Evolutionary conservation across 2,888 invertebrate genomes (phyloP).

Genomic region (Pediacus dermestoides): DNA sequence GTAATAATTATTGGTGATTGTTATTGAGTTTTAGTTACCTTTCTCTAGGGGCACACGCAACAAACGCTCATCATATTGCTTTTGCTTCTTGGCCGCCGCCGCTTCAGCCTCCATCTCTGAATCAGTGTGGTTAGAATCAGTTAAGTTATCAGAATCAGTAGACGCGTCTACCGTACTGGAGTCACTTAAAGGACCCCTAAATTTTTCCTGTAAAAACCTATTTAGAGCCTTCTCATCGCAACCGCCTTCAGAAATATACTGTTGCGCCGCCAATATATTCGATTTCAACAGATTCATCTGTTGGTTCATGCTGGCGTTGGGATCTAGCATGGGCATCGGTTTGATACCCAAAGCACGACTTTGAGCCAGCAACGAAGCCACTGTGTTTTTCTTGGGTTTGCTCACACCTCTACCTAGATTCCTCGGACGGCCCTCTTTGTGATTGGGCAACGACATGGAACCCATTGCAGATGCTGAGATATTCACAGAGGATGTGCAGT

Average conservation of each 20-base stretch:
- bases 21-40: conserved; percentile 37
- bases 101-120: conserved; percentile 53
- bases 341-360: conserved; percentile 76
- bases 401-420: conserved; percentile 84
- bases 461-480: conserved; percentile 27
- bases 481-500: conserved; percentile 33
- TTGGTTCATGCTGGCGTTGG: conserved; percentile 56
- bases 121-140: conserved; percentile 58
- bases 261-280: conserved; percentile 67
- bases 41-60: conserved; percentile 63
- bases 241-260: conserved; percentile 51
- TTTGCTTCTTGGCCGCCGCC: conserved; percentile 48
- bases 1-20: background rate
- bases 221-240: conserved; percentile 49
- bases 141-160: conserved; percentile 59
- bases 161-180: conserved; percentile 56
- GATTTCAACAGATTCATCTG: conserved; percentile 57
- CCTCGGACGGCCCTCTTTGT: conserved; percentile 75
- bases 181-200: conserved; percentile 56
- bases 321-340: conserved; percentile 62
- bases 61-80: conserved; percentile 57
- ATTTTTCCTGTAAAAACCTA: conserved; percentile 55
- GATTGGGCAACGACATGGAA: conserved; percentile 30
- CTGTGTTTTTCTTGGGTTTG: conserved; percentile 90
- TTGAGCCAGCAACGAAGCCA: conserved; percentile 82